phyloP scores from a whole-genome alignment of 2,113 vertebrate genomes.

The Phoxinus phoxinus region DNA sequence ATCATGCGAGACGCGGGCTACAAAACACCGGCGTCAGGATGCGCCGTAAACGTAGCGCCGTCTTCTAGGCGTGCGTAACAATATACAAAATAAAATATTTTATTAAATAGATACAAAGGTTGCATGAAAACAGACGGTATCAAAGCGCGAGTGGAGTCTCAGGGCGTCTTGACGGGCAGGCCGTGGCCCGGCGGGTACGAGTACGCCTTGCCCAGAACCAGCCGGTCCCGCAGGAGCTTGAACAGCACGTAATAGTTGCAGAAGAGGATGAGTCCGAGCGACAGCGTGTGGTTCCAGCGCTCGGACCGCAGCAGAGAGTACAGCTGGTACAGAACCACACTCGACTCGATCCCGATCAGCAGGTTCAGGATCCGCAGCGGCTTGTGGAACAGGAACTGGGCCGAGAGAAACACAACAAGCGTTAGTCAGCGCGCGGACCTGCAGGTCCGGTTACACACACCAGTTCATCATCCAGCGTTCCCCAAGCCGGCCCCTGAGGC shows the following conservation, averaged over 20 bases:
- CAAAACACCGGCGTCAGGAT: constrained; percentile 47
- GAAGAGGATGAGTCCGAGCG: constrained; percentile 96
- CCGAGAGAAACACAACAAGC: neutral
- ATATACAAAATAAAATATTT: constrained; percentile 99
- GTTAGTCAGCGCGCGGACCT: too few relatives aligned
- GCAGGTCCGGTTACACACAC: too few relatives aligned
- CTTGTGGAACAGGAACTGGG: constrained; percentile 95
- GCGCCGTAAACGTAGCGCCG: constrained; percentile 72
- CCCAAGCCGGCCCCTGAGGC: too few relatives aligned
- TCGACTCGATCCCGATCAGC: constrained; percentile 95
- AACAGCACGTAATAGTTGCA: constrained; percentile 99
- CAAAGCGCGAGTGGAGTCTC: constrained; percentile 79
- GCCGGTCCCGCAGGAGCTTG: constrained; percentile 95
- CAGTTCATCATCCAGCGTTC: too few relatives aligned
- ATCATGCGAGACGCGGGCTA: neutral
- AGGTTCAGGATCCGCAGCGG: constrained; percentile 97
- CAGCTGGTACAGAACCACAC: constrained; percentile 94
- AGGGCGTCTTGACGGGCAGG: constrained; percentile 92
- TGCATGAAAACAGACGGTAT: constrained; percentile 98
- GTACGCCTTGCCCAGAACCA: constrained; percentile 96
- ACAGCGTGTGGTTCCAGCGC: constrained; percentile 98
- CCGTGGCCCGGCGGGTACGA: constrained; percentile 85
- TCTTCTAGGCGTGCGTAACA: constrained; percentile 77
- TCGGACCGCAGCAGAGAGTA: constrained; percentile 95
- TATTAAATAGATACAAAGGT: constrained; percentile 99